Conservation (phyloP, 2,888 invertebrate species). For the Lampropteryx suffumata region DNA sequence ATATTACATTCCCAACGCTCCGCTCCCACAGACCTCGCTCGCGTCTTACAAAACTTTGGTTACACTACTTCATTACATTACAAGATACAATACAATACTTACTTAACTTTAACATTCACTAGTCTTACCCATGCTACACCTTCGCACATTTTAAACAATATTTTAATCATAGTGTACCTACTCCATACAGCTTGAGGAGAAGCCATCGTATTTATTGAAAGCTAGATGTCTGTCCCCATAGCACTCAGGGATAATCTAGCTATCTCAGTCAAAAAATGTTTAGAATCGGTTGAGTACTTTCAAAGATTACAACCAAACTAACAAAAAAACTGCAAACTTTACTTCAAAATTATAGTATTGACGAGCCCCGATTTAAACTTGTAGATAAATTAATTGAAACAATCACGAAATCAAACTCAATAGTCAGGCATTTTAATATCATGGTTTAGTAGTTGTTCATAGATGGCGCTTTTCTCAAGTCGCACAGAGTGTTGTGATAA, state of each 20-base stretch:
- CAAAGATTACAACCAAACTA: too few species aligned
- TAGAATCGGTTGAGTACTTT: too few species aligned
- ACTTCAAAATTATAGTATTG: too few species aligned
- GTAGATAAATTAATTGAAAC: too few species aligned
- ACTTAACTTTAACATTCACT: conserved; percentile 42
- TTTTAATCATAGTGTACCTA: not conserved
- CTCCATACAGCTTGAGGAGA: conserved; percentile 15
- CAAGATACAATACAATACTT: conserved; percentile 42
- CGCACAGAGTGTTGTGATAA: not conserved
- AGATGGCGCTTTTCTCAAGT: conserved; percentile 8
- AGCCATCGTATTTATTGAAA: not conserved
- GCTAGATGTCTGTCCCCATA: too few species aligned
- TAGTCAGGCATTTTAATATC: too few species aligned
- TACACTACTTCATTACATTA: conserved; percentile 40
- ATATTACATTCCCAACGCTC: conserved; percentile 54
- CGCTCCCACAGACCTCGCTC: conserved; percentile 28
- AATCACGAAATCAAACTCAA: too few species aligned
- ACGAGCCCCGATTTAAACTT: too few species aligned
- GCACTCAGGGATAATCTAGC: too few species aligned
- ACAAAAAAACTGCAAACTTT: too few species aligned
- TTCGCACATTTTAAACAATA: conserved; percentile 12
- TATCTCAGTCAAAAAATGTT: too few species aligned
- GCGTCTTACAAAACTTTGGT: conserved; percentile 49
- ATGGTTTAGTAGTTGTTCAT: too few species aligned
- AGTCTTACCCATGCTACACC: conserved; percentile 33